Evolutionary conservation across 2,113 vertebrate species (phyloP).

Genomic region (Solea solea): DNA sequence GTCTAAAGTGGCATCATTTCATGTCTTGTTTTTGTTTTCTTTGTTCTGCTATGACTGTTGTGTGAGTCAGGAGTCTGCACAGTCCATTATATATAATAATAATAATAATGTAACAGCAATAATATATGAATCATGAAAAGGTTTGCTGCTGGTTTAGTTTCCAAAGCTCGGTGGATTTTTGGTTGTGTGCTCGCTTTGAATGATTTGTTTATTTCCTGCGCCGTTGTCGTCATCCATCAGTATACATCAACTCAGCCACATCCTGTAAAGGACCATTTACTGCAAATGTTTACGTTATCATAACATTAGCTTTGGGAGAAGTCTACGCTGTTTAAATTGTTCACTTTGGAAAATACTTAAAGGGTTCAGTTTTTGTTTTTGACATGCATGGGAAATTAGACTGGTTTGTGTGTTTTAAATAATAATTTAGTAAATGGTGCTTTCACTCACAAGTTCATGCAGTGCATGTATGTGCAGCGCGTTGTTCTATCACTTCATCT

Average conservation of each 20-base stretch:
- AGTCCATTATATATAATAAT: too few species aligned
- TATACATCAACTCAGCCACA: conserved; percentile 53
- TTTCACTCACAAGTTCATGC: too few species aligned
- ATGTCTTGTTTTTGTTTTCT: not conserved
- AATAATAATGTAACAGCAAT: too few species aligned
- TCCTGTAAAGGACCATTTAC: conserved; percentile 50
- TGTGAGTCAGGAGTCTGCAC: too few species aligned
- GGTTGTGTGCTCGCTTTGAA: too few species aligned
- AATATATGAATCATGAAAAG: too few species aligned
- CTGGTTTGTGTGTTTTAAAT: not conserved
- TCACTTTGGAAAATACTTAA: conserved; percentile 28
- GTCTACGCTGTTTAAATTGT: conserved; percentile 34
- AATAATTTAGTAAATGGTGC: too few species aligned
- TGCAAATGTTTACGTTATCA: conserved; percentile 44
- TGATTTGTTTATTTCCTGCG: conserved; percentile 54
- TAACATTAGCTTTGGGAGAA: conserved; percentile 22
- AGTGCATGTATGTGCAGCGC: too few species aligned
- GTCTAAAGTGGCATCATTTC: conserved; percentile 25
- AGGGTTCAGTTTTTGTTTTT: not conserved
- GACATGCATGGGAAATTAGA: conserved; percentile 1
- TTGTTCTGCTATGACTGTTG: not conserved
- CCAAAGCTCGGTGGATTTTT: too few species aligned
- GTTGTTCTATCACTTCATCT: too few species aligned
- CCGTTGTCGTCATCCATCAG: conserved; percentile 35
- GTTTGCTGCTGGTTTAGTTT: too few species aligned